A percentile compares a stretch with the other conserved stretches of the same genome.
These are phyloP conservation scores for Eueremaeus valkanovi DNA, from an alignment of 2,888 invertebrate genomes.

Conservation along the genomic window DNA sequence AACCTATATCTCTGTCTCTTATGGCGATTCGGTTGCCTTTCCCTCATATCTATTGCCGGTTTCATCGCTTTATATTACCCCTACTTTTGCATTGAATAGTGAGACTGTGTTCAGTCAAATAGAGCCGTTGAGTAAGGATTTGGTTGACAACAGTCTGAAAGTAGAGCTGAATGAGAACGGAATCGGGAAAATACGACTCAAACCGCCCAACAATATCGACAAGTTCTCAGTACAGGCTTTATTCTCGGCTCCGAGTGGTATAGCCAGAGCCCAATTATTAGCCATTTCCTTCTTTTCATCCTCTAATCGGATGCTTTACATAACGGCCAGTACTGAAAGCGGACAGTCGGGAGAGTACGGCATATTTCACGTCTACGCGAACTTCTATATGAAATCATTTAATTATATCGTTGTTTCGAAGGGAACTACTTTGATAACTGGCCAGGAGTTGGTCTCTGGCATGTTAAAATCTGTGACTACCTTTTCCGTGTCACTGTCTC, in stretches of 20 bases:
- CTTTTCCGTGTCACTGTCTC: slow-evolving; percentile 57
- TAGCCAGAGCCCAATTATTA: slow-evolving; percentile 46
- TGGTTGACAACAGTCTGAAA: background rate
- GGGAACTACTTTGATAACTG: slow-evolving; percentile 55
- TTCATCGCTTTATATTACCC: slow-evolving; percentile 38
- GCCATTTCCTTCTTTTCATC: slow-evolving; percentile 52
- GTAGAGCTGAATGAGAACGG: background rate
- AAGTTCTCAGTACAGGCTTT: slow-evolving; percentile 40
- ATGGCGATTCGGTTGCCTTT: slow-evolving; percentile 51
- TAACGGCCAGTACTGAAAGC: slow-evolving; percentile 55
- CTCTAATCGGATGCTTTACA: slow-evolving; percentile 53
- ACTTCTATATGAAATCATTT: slow-evolving; percentile 56
- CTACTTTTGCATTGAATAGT: slow-evolving; percentile 19
- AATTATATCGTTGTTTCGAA: slow-evolving; percentile 58
- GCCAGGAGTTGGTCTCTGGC: slow-evolving; percentile 51
- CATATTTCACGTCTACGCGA: slow-evolving; percentile 57
- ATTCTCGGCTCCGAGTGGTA: slow-evolving; percentile 46
- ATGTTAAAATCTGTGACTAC: slow-evolving; percentile 53
- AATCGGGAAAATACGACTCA: background rate
- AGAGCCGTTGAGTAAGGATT: background rate
- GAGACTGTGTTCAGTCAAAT: background rate
- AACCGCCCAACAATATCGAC: slow-evolving; percentile 12
- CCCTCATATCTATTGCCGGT: slow-evolving; percentile 48
- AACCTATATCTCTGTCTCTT: slow-evolving; percentile 49
- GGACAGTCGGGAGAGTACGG: slow-evolving; percentile 57